These are phyloP conservation scores for Psilopogon haemacephalus DNA, from an alignment of 2,113 vertebrate genomes.

Conservation along the genomic window DNA sequence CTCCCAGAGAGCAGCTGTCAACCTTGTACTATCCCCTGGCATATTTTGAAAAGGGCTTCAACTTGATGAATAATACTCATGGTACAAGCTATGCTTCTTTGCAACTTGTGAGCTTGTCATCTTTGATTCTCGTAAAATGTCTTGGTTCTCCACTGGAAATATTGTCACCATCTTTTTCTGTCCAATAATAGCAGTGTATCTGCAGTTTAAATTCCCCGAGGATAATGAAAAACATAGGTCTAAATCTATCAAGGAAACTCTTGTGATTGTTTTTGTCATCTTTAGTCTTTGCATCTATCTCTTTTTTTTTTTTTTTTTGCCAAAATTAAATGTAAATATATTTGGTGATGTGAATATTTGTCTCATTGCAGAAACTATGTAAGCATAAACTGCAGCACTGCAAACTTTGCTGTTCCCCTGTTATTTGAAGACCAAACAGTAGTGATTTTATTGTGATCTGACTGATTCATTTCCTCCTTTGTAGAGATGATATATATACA, in stretches of 20 bases:
- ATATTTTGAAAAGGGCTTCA: slow-evolving; percentile 52
- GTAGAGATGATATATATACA: neutral
- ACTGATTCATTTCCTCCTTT: neutral
- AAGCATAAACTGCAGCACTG: neutral
- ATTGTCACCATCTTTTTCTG: slow-evolving; percentile 19
- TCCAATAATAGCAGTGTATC: neutral
- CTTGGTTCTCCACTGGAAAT: slow-evolving; percentile 17
- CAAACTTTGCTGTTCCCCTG: neutral
- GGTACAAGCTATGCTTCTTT: slow-evolving; percentile 27
- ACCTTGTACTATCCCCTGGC: slow-evolving; percentile 28
- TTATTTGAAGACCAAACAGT: neutral
- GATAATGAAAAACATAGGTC: neutral
- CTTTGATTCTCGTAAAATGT: slow-evolving; percentile 55
- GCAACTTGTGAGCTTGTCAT: slow-evolving; percentile 55
- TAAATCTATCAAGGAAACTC: neutral
- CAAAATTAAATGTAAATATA: neutral
- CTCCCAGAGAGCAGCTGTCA: slow-evolving; percentile 51
- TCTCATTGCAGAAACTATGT: neutral
- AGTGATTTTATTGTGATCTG: neutral
- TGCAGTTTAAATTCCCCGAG: slow-evolving; percentile 27
- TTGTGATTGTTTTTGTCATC: slow-evolving; percentile 7
- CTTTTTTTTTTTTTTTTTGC: neutral
- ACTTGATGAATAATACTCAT: slow-evolving; percentile 50
- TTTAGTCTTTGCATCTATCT: neutral
- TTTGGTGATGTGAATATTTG: neutral